Conservation (phyloP, 2,113 vertebrate genomes). For the Pachyramphus minor region DNA sequence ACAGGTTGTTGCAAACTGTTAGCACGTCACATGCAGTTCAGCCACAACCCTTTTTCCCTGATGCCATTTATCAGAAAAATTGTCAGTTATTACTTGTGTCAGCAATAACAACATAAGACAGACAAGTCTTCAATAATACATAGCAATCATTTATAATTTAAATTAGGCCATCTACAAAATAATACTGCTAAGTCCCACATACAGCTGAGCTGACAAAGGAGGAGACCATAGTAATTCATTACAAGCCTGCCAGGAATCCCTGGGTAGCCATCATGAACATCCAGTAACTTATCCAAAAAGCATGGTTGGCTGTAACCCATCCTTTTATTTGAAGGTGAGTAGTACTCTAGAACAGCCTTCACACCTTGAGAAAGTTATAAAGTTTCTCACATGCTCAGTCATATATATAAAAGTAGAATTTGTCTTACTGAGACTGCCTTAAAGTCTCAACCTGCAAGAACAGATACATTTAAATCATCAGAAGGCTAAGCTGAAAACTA, state of each 20-base stretch:
- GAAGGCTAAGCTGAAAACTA: background rate
- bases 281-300: background rate
- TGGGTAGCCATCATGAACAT: background rate
- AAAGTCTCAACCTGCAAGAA: background rate
- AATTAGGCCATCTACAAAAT: background rate
- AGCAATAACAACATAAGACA: background rate
- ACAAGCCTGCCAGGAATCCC: background rate
- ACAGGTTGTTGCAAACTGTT: background rate
- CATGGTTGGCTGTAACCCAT: background rate
- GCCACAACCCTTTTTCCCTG: background rate
- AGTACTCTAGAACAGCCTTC: background rate
- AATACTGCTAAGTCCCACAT: background rate
- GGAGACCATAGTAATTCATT: background rate
- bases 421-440: background rate
- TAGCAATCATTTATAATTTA: conserved; percentile 22
- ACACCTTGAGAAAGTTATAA: background rate
- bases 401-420: background rate
- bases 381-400: background rate
- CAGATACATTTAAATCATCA: background rate
- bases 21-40: background rate
- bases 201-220: background rate
- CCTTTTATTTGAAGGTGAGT: background rate
- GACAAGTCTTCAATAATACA: conserved; percentile 24
- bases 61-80: conserved; percentile 3
- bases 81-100: background rate